Evolutionary conservation across 1,140 invertebrate genomes (phyloP), one percentile per base, ranked within the genome.

Genomic region (Drosophila arawakana): DNA sequence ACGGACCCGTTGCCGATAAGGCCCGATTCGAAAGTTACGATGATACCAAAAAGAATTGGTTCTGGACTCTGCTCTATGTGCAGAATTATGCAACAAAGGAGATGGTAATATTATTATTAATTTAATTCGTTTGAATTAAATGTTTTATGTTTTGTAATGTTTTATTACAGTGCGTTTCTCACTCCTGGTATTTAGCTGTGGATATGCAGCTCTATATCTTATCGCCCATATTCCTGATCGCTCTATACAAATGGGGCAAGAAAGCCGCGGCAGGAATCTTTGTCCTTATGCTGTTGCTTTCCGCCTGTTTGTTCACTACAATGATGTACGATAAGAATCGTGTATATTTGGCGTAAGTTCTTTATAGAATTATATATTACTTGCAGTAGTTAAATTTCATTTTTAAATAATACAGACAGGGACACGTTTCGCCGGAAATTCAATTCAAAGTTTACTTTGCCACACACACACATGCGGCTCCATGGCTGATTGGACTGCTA

Each of bases 101-200:
- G 7, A 57, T 74, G 41, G 75, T 83, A 47, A 79, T 62, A 46
- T 37, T 7, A 55, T 13, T n/a, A 3, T 11, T n/a, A 25, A 3
- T 25, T 11, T 34, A 11, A 11, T 3, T 7, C 3, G 30, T 7
- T 2, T 50, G 18, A 21, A 21, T 21, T 21, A 21, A 21, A 30
- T 0, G 0, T 5, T 25, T 4, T 34, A 4, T 6, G n/a, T n/a
- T n/a, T n/a, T n/a, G n/a, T 50, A 10, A 8, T 1, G 11, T 15
- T 1, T 18, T 35, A 41, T 30, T 47, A 91, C 21, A 97, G 96
- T 98, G 97, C 81, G 95, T 98, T 94, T 95, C 95, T 69, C 96
- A 96, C 93, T 95, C 96, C 0, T 98, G 97, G 97, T 98, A 97
- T 81, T 93, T 98, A 58, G 95, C 96, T 0, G 96, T 96, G 58